These are phyloP conservation scores for Rhamnusium bicolor DNA, from an alignment of 2,888 invertebrate genomes.

Conservation along the genomic window DNA sequence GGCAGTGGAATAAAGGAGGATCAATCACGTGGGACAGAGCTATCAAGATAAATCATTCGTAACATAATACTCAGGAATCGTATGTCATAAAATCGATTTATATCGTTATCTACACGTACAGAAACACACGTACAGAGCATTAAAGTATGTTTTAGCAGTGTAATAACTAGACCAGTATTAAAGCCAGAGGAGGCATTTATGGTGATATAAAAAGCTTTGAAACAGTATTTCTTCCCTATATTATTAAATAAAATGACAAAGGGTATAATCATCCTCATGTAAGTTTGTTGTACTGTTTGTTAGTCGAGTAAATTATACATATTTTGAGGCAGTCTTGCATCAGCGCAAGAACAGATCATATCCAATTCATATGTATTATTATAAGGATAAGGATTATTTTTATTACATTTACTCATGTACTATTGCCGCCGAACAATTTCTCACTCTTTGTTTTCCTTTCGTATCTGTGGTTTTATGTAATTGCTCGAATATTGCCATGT, in stretches of 20 bases:
- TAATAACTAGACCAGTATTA: not conserved
- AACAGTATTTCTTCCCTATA: not conserved
- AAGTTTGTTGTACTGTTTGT: no score
- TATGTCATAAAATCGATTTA: constrained; percentile 6
- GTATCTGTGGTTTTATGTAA: no score
- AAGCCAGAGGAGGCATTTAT: not conserved
- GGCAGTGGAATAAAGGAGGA: not conserved
- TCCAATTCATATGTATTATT: no score
- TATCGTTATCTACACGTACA: constrained; percentile 1
- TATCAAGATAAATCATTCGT: not conserved
- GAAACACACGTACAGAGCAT: not conserved
- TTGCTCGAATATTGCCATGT: no score
- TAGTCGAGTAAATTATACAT: no score
- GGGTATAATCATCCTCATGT: no score
- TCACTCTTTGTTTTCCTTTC: no score
- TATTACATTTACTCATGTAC: no score
- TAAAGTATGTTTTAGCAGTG: not conserved
- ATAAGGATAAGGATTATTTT: no score
- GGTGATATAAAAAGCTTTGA: not conserved
- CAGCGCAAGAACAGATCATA: no score
- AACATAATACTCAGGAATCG: constrained; percentile 7
- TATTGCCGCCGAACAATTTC: no score
- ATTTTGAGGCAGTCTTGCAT: no score
- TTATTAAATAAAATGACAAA: not conserved
- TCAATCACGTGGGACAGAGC: not conserved